Percentiles rank a stretch among this genome's conserved stretches.
Conservation (phyloP, 2,888 invertebrate species). For the Eupithecia vulgata region DNA sequence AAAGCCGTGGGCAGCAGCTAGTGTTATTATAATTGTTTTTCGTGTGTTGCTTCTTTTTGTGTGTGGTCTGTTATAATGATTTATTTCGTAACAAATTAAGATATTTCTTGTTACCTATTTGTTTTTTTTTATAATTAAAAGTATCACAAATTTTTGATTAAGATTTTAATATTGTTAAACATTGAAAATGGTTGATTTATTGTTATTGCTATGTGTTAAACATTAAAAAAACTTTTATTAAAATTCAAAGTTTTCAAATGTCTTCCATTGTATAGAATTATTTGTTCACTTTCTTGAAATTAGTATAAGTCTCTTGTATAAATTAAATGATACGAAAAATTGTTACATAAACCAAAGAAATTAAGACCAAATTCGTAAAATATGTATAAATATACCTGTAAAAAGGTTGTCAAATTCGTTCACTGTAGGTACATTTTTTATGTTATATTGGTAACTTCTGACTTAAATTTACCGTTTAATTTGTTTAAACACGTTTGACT, state of each 20-base stretch:
- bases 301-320: neutral
- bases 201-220: neutral
- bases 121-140: neutral
- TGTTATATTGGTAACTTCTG: neutral
- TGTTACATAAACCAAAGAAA: neutral
- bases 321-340: neutral
- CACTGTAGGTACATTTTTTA: neutral
- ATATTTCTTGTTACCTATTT: neutral
- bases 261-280: conserved; percentile 32
- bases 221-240: neutral
- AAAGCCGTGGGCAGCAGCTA: no score
- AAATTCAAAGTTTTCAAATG: conserved; percentile 24
- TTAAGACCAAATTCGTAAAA: neutral
- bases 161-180: neutral
- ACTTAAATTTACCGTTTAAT: neutral
- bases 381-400: neutral
- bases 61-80: neutral
- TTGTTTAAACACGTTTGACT: neutral
- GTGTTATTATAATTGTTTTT: neutral
- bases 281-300: conserved; percentile 8
- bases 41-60: neutral
- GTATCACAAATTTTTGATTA: neutral
- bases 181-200: neutral
- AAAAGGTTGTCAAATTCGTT: neutral
- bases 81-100: neutral